A percentile compares a stretch with the other conserved stretches of the same genome.
These are phyloP conservation scores for Orcinus orca DNA, from an alignment of 2,113 vertebrate species.

Conservation along the genomic window DNA sequence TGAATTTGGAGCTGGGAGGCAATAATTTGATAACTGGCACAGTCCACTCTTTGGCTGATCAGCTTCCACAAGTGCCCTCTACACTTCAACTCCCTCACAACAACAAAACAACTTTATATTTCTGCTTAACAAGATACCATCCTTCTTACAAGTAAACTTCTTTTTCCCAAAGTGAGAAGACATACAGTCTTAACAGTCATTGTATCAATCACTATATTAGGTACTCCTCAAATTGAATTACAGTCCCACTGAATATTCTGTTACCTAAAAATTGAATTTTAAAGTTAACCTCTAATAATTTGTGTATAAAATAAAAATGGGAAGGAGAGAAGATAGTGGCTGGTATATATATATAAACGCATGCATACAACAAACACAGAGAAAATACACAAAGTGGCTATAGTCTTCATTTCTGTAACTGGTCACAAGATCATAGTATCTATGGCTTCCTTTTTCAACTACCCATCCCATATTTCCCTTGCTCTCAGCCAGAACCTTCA, in stretches of 20 bases:
- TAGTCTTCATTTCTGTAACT: not conserved
- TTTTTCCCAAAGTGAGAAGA: not conserved
- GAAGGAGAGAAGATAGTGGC: not conserved
- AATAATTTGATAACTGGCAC: not conserved
- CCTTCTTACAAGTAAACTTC: not conserved
- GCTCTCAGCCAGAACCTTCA: not conserved
- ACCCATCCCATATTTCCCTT: not conserved
- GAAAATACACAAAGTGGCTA: not conserved
- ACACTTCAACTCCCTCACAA: not conserved
- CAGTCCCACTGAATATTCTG: not conserved
- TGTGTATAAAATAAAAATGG: not conserved
- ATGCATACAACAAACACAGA: not conserved
- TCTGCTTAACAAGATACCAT: not conserved
- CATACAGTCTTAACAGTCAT: not conserved
- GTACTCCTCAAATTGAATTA: not conserved
- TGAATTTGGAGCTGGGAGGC: not conserved
- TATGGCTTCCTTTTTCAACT: not conserved
- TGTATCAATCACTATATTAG: not conserved
- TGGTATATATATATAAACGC: not conserved
- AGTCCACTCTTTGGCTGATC: not conserved
- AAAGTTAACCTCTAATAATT: not conserved
- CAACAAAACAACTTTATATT: not conserved
- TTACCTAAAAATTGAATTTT: not conserved
- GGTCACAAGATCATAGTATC: not conserved
- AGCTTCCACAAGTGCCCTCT: not conserved